Conservation (phyloP, 2,888 invertebrate genomes). For the Arge pagana region DNA sequence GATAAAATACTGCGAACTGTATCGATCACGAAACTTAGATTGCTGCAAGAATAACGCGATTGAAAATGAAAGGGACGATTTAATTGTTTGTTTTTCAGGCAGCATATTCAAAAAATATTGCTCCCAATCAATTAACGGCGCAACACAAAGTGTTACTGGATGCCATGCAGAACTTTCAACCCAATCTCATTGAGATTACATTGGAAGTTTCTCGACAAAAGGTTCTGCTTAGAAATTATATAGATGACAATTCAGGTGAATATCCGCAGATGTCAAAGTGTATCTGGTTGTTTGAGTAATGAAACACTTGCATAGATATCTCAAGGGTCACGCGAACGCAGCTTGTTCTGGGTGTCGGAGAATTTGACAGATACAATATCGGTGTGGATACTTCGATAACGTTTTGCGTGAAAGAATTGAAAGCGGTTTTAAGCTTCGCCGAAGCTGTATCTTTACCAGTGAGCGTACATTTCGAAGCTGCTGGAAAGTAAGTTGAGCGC, state of each 20-base stretch:
- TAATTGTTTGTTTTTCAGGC: conserved; percentile 45
- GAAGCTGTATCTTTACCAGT: conserved; percentile 74
- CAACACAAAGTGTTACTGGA: conserved; percentile 72
- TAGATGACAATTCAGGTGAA: conserved; percentile 66
- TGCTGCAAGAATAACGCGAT: background rate
- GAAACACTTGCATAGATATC: conserved; percentile 60
- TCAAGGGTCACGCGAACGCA: conserved; percentile 78
- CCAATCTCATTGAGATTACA: conserved; percentile 78
- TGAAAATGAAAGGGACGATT: conserved; percentile 10
- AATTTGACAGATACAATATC: conserved; percentile 74
- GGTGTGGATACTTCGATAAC: conserved; percentile 73
- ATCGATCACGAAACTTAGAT: too few species aligned
- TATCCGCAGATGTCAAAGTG: background rate
- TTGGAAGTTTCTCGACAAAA: conserved; percentile 69
- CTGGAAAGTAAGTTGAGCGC: conserved; percentile 67
- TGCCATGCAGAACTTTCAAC: conserved; percentile 76
- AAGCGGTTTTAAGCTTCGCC: conserved; percentile 78
- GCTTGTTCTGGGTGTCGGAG: conserved; percentile 71
- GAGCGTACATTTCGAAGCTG: conserved; percentile 73
- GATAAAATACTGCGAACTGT: too few species aligned
- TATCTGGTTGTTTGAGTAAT: background rate
- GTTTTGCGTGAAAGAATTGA: conserved; percentile 83
- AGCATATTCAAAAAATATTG: conserved; percentile 51
- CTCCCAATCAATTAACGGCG: conserved; percentile 61
- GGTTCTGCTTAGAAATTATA: conserved; percentile 76